Evolutionary conservation across 92 coral and sea anemone species (phyloP), one percentile per base, ranked within the genome.

Genomic region (Chrysogorgia sp.): DNA sequence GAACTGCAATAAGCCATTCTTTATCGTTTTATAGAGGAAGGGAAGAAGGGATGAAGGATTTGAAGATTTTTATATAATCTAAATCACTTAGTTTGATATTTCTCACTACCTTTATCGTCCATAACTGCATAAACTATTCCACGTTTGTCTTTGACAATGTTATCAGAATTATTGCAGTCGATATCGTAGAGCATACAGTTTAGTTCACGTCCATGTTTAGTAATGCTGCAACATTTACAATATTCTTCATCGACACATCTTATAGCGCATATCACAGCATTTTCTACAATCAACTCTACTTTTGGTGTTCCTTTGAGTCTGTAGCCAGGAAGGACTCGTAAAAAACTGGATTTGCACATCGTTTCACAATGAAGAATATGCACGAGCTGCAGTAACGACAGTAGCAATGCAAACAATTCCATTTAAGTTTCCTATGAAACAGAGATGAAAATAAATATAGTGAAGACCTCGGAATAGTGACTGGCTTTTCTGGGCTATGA

Each of bases 181-280:
- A 88, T 90, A 82, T 87, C 89, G 63, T 91, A 91, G 24, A 64
- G 84, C 71, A 91, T 90, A n/a, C 86, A 83, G 41, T 48, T 60
- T 12, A 77, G 70, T 30, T 33, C 56, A 53, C 92, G 85, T 59
- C 88, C 96, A 34, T 88, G 86, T 7, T 88, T 85, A 75, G 86
- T 75, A 13, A 83, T 78, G 25, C 83, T 63, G 53, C 93, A 88
- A 12, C 77, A 72, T 49, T 29, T 47, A 9, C 93, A 92, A 34
- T 58, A 58, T 45, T 84, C 89, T n/a, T 91, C 92, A 20, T 83
- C 82, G 35, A 66, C 74, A 72, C 98, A 93, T 29, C 33, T 69
- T 60, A 69, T 25, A 9, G 40, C 59, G 41, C 76, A 69, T 17
- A 26, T 1, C 1, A 49, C 34, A 2, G 1, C 0, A 69, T n/a